Evolutionary conservation across 2,888 invertebrate species (phyloP), one percentile per base, ranked within the genome.

Genomic region (Eupsilia transversa): DNA sequence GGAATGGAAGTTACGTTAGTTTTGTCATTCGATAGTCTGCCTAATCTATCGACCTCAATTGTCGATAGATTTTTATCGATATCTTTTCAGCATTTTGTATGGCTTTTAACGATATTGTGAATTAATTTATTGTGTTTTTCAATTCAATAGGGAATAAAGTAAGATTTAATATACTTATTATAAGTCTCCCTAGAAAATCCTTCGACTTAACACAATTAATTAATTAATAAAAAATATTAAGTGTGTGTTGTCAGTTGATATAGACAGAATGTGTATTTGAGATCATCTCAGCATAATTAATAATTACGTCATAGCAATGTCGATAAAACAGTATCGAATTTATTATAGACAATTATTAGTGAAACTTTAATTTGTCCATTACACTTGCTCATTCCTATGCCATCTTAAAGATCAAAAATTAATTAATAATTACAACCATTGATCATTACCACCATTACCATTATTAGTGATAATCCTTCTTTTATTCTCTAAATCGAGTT

Each of bases 1-100:
- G 52, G 85, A 87, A 90, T 90, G 90, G 80, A 85, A 80, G 80
- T 74, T 70, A 72, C 35, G 14, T 72, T 35, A 54, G 30, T 66
- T 52, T 61, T 65, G 27, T 70, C 27, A 33, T 41, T 69, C 33
- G 23, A 61, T 61, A 46, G 23, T 46, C 2, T 60, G 35, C 17
- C n/a, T 10, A 30, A n/a, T 35, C 17, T 27, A 49, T 56, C 30
- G n/a, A 63, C 17, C 0, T 20, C 17, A 12, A 7, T 9, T 60
- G 17, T 67, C 65, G 56, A 67, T 57, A 67, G 20, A n/a, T 57
- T 56, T 38, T 41, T 38, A 72, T 64, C n/a, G 30, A 64, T 56
- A 56, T 14, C 2, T 78, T 49, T 49, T 9, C 33, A 59, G 33
- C 14, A 33, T 27, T 35, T 33, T 41, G 4, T 43, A 35, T n/a